Percentiles rank a stretch among this genome's conserved stretches.
Conservation (phyloP, 2,113 vertebrate genomes). For the Melierax canorus region DNA sequence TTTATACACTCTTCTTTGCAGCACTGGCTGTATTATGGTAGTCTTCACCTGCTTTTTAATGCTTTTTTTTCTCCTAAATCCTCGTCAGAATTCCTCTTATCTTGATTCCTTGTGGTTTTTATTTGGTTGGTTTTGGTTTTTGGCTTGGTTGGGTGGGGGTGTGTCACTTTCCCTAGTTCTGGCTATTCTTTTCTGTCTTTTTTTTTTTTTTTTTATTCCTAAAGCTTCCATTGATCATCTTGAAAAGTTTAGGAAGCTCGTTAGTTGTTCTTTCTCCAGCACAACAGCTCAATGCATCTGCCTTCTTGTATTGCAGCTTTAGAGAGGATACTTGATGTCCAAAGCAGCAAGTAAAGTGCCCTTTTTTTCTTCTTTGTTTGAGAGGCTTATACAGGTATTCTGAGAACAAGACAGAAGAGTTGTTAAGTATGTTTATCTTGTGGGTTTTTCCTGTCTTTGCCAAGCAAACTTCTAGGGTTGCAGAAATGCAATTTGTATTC, state of each 20-base stretch:
- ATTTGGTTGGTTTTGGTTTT: background rate
- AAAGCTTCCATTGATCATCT: background rate
- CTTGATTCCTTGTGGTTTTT: background rate
- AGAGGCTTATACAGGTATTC: background rate
- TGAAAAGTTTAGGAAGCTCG: background rate
- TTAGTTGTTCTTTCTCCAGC: constrained; percentile 2
- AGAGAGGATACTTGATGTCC: background rate
- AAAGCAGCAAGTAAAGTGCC: background rate
- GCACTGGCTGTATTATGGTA: background rate
- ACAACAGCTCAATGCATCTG: background rate
- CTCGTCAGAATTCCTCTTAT: background rate
- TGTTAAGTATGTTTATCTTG: background rate
- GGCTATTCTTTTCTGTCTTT: background rate
- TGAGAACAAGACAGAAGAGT: background rate
- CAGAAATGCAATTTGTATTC: background rate
- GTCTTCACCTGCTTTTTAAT: background rate
- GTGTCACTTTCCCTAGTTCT: background rate
- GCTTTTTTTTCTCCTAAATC: background rate
- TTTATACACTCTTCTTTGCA: background rate
- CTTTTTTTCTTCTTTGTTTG: background rate
- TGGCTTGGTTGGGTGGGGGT: background rate
- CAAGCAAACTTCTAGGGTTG: background rate
- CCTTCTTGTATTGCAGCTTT: background rate
- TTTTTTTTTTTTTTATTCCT: background rate
- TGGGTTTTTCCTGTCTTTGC: background rate